Percentiles rank a stretch among this genome's conserved stretches.
phyloP scores from a whole-genome alignment of 2,888 invertebrate genomes.

The Dryadula phaetusa region DNA sequence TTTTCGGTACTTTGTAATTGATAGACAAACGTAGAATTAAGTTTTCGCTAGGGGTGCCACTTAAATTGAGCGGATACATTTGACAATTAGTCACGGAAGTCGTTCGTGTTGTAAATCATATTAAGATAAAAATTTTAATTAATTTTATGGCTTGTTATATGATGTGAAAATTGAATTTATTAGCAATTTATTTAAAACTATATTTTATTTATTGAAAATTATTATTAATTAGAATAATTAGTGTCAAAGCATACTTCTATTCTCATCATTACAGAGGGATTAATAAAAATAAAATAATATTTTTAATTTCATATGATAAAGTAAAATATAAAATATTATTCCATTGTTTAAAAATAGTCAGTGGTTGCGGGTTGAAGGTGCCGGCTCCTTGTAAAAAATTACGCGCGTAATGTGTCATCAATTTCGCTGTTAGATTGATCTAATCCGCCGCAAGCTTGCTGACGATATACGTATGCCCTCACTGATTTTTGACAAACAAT shows the following conservation, averaged over 20 bases:
- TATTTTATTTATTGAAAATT: neutral
- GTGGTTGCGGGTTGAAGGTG: conserved; percentile 60
- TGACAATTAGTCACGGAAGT: conserved; percentile 39
- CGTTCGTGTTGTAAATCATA: conserved; percentile 45
- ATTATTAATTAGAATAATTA: neutral
- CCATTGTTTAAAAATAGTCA: neutral
- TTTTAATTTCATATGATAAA: neutral
- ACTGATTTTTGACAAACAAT: conserved; percentile 35
- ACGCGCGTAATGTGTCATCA: conserved; percentile 71
- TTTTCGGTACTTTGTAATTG: conserved; percentile 64
- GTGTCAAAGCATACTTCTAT: neutral
- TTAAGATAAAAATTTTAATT: conserved; percentile 38
- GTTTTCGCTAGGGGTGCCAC: conserved; percentile 62
- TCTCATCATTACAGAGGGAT: no score
- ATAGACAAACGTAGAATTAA: conserved; percentile 71
- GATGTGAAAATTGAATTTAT: no score
- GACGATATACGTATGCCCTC: conserved; percentile 35
- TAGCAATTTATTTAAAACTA: neutral
- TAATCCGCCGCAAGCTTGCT: conserved; percentile 39
- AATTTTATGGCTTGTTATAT: conserved; percentile 29
- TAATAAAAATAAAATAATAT: neutral
- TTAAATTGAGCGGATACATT: conserved; percentile 52
- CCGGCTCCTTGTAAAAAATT: conserved; percentile 56
- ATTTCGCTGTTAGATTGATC: conserved; percentile 56
- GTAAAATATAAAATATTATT: neutral